phyloP scores from a whole-genome alignment of 1,140 invertebrate species.

The Centruroides sculpturatus region DNA sequence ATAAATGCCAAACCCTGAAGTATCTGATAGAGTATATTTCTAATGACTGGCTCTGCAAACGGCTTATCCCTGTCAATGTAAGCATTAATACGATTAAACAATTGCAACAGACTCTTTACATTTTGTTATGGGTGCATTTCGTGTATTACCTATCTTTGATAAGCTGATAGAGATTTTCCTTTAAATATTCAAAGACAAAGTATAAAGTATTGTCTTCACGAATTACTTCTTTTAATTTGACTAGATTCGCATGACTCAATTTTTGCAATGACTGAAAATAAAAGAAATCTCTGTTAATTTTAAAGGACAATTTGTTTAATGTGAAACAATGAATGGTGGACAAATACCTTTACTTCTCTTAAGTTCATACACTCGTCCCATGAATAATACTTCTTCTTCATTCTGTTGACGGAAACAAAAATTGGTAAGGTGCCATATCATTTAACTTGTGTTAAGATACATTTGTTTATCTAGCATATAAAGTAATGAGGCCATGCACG shows the following conservation, averaged over 20 bases:
- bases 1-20: constrained; percentile 94
- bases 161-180: constrained; percentile 97
- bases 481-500: too few species aligned
- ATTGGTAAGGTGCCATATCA: too few species aligned
- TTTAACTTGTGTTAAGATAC: too few species aligned
- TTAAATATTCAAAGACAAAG: constrained; percentile 99
- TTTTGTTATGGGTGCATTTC: too few species aligned
- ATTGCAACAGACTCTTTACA: too few species aligned
- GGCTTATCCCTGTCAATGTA: constrained; percentile 47
- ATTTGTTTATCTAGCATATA: too few species aligned
- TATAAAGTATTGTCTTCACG: constrained; percentile 96
- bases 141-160: constrained; percentile 67
- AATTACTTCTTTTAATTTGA: constrained; percentile 97
- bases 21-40: constrained; percentile 88
- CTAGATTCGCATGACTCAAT: constrained; percentile 95
- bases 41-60: constrained; percentile 82
- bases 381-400: constrained; percentile 99
- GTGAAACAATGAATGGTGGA: background rate
- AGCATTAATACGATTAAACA: background rate
- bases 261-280: constrained; percentile 75
- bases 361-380: constrained; percentile 99
- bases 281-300: background rate
- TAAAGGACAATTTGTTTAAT: too few species aligned
- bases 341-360: constrained; percentile 81
- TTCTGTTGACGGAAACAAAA: constrained; percentile 38